A percentile compares a stretch with the other conserved stretches of the same genome.
phyloP scores from a whole-genome alignment of 2,113 vertebrate species.

The Peucedramus taeniatus region DNA sequence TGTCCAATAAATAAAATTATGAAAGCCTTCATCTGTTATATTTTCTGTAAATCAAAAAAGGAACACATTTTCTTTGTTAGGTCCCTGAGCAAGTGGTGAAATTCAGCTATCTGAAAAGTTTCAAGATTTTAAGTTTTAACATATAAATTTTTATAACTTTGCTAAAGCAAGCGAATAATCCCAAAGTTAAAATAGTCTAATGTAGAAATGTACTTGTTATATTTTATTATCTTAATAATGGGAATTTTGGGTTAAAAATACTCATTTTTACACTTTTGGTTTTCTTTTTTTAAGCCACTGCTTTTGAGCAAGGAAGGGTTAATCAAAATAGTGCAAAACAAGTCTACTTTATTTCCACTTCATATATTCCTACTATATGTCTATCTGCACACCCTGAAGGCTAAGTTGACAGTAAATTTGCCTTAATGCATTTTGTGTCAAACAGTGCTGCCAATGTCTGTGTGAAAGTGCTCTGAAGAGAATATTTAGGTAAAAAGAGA shows the following conservation, averaged over 20 bases:
- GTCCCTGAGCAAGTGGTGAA: neutral
- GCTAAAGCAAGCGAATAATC: neutral
- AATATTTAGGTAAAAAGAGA: neutral
- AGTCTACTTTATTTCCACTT: neutral
- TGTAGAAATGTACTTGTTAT: neutral
- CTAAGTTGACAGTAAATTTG: neutral
- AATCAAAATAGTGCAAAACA: neutral
- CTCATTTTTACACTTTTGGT: neutral
- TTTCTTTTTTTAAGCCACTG: neutral
- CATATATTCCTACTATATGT: neutral
- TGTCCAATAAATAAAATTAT: neutral
- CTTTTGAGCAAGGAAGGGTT: neutral
- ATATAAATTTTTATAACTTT: neutral
- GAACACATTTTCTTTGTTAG: neutral
- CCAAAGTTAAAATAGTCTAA: neutral
- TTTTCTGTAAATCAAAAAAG: neutral
- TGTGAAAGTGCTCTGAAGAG: neutral
- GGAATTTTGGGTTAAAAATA: neutral
- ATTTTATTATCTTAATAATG: neutral
- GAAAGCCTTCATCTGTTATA: rapidly evolving
- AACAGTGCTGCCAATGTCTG: neutral
- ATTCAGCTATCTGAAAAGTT: neutral
- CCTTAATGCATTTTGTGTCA: neutral
- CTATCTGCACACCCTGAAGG: neutral
- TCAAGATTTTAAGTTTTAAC: neutral